Conservation (phyloP, 2,888 invertebrate species). For the Drosophila monieri region DNA sequence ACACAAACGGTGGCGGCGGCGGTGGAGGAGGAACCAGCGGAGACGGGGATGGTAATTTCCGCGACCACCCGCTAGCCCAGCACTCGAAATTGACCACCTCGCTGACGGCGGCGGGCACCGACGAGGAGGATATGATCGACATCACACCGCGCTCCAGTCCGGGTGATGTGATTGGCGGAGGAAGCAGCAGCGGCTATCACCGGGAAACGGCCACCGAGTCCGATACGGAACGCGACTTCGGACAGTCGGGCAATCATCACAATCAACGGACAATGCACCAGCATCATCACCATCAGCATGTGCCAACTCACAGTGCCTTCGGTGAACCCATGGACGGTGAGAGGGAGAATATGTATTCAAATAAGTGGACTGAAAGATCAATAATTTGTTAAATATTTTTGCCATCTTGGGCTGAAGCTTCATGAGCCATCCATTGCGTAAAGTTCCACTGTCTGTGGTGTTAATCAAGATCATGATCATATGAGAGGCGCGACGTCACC, state of each 20-base stretch:
- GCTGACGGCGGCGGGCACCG: constrained; percentile 75
- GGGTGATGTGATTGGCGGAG: constrained; percentile 71
- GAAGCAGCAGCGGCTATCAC: constrained; percentile 58
- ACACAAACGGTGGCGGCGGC: constrained; percentile 57
- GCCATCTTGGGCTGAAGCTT: not conserved
- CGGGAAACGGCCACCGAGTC: constrained; percentile 74
- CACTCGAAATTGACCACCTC: constrained; percentile 56
- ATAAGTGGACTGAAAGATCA: not conserved
- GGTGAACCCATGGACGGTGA: constrained; percentile 81
- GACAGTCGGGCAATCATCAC: constrained; percentile 45
- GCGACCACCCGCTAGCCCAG: constrained; percentile 79
- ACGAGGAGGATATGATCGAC: constrained; percentile 88
- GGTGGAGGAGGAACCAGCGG: constrained; percentile 49
- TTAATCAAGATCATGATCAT: constrained; percentile 46
- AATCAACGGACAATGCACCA: constrained; percentile 64
- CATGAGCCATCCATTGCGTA: constrained; percentile 22
- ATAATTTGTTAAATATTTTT: not conserved
- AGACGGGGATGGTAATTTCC: constrained; percentile 47
- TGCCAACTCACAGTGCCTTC: constrained; percentile 84
- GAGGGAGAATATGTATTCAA: constrained; percentile 4
- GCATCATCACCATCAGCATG: constrained; percentile 71
- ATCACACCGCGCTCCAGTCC: constrained; percentile 86
- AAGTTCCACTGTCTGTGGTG: constrained; percentile 29
- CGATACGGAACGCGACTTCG: constrained; percentile 79
- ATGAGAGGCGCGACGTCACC: constrained; percentile 28